Percentiles rank a stretch among this genome's conserved stretches.
Conservation (phyloP, 2,888 invertebrate species). For the Scaptomyza reducta region DNA sequence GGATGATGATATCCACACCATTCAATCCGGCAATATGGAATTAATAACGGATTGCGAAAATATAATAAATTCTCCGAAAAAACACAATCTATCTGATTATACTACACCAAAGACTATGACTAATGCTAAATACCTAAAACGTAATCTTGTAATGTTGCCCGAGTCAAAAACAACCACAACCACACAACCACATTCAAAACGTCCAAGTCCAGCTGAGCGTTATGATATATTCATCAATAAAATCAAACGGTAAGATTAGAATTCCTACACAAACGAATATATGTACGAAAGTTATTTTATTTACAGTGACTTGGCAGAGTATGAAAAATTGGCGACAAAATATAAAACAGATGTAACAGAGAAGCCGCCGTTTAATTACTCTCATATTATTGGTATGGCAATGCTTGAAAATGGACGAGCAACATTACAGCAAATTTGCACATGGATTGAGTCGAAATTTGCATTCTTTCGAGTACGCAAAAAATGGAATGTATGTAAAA, state of each 20-base stretch:
- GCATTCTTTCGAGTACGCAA: slow-evolving; percentile 83
- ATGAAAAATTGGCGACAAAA: slow-evolving; percentile 73
- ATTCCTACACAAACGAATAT: not conserved
- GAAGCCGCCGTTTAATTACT: slow-evolving; percentile 84
- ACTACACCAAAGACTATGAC: not conserved
- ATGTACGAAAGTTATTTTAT: not conserved
- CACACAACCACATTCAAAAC: slow-evolving; percentile 51
- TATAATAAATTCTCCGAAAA: not conserved
- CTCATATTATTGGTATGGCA: slow-evolving; percentile 84
- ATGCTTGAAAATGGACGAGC: slow-evolving; percentile 83
- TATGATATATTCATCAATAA: slow-evolving; percentile 82
- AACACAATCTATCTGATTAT: not conserved
- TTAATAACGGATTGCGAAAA: not conserved
- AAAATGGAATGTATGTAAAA: slow-evolving; percentile 83
- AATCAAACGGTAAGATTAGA: slow-evolving; percentile 71
- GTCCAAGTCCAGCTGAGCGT: slow-evolving; percentile 80
- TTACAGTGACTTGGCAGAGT: slow-evolving; percentile 77
- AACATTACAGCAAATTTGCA: slow-evolving; percentile 83
- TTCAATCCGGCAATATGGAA: not conserved
- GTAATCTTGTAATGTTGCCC: not conserved
- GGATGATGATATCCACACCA: slow-evolving; percentile 52
- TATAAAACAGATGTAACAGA: slow-evolving; percentile 79
- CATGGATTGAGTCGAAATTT: slow-evolving; percentile 84
- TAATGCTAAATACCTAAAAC: slow-evolving; percentile 8
- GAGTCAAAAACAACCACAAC: slow-evolving; percentile 28